Evolutionary conservation across 2,888 invertebrate species (phyloP), one percentile per base, ranked within the genome.

Genomic region (Bimastos eiseni): DNA sequence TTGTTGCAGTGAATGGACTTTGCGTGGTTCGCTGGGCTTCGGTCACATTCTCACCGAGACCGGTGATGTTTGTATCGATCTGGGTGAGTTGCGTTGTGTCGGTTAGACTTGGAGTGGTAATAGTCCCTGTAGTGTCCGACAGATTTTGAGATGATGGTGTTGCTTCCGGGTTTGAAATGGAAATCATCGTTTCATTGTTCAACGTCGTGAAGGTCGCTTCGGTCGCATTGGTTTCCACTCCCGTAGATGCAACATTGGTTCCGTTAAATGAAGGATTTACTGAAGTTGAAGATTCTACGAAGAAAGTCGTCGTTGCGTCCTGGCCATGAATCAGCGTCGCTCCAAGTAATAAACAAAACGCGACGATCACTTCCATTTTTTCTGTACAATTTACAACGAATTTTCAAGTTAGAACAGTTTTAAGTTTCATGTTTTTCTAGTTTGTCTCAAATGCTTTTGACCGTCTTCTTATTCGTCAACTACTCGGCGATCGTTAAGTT

Each of bases 401-500:
- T 70, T n/a, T 70, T n/a, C 30, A 70, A 30, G n/a, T n/a, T 8
- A 11, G 0, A n/a, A 5, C n/a, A 70, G n/a, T 70, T n/a, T n/a
- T n/a, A 6, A 15, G 8, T n/a, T 70, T 30, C 70, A n/a, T 30
- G n/a, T n/a, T 30, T 70, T 70, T 70, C 4, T n/a, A 8, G 8
- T 21, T 70, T 70, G n/a, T 70, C 55, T 30, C 30, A 70, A 70
- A n/a, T 70, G 70, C n/a, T 70, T 49, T n/a, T n/a, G n/a, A 11
- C 1, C 70, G 70, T 30, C 17, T 70, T 70, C 30, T 70, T 70
- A n/a, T 13, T 70, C 8, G 11, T 70, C 70, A 70, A 70, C 0
- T 70, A n/a, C 70, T 70, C 70, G 70, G n/a, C 70, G 70, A 70
- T 70, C 70, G 70, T 70, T 70, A 70, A 70, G 70, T 70, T 70